Conservation (phyloP, 2,113 vertebrate genomes). For the Aleadryas rufinucha region DNA sequence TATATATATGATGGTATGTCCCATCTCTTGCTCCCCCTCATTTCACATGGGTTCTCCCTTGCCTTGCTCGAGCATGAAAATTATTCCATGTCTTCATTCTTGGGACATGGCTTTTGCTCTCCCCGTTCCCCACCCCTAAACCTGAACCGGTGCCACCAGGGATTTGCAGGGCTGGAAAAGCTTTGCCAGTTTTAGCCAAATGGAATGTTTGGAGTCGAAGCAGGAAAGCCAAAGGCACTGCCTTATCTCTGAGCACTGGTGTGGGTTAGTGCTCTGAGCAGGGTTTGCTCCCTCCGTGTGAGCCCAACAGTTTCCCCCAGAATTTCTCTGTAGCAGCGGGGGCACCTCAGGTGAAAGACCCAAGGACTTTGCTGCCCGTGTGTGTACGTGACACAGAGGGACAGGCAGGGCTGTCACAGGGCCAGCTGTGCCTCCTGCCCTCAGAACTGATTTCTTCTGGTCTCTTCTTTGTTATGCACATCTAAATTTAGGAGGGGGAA, state of each 20-base stretch:
- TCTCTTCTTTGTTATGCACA: background rate
- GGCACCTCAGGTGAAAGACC: conserved; percentile 37
- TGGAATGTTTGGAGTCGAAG: background rate
- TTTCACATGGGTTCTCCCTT: conserved; percentile 62
- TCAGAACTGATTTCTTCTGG: background rate
- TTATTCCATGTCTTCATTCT: conserved; percentile 42
- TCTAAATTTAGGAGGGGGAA: background rate
- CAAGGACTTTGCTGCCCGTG: background rate
- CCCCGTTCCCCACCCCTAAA: background rate
- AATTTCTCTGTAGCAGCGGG: background rate
- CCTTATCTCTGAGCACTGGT: background rate
- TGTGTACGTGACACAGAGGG: background rate
- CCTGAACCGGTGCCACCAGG: accelerated
- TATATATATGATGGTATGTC: conserved; percentile 35
- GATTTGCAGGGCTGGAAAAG: background rate
- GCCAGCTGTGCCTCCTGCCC: background rate
- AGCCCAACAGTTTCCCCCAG: background rate
- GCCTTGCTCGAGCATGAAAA: conserved; percentile 50
- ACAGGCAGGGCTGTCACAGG: background rate
- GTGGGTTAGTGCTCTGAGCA: background rate
- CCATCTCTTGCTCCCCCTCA: conserved; percentile 42
- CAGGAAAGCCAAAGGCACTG: background rate
- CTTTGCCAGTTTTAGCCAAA: background rate
- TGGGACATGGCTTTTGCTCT: conserved; percentile 41
- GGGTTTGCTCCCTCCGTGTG: background rate